Percentiles rank a stretch among this genome's conserved stretches.
Evolutionary conservation across 2,888 invertebrate genomes (phyloP).

Genomic region (Meandrusa payeni): DNA sequence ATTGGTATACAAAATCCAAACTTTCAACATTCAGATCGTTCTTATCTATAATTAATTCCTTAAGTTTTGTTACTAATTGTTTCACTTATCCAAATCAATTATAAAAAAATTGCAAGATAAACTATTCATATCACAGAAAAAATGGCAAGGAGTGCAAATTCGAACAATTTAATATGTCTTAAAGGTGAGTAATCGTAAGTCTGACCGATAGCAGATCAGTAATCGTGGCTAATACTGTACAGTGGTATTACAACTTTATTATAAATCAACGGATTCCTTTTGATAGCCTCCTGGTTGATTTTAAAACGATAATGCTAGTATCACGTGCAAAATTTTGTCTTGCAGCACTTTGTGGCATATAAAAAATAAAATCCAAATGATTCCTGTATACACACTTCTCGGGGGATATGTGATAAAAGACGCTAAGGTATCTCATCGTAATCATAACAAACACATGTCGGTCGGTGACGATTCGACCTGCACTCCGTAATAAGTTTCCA

Average conservation of each 20-base stretch:
- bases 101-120: background rate
- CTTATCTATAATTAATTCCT: conserved; percentile 6
- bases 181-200: background rate
- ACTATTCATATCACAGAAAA: background rate
- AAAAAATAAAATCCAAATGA: too few species aligned
- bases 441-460: too few species aligned
- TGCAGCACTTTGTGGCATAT: too few species aligned
- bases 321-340: too few species aligned
- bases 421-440: too few species aligned
- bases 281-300: background rate
- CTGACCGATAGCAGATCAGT: conserved; percentile 2
- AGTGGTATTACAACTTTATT: background rate
- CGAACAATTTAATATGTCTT: background rate
- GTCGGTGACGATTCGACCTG: too few species aligned
- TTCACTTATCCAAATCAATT: background rate
- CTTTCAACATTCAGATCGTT: background rate
- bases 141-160: background rate
- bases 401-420: too few species aligned
- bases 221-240: background rate
- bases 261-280: background rate
- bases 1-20: conserved; percentile 5
- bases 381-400: too few species aligned
- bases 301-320: background rate
- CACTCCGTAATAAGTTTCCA: too few species aligned
- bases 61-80: conserved; percentile 12